phyloP scores from a whole-genome alignment of 1,140 invertebrate genomes.

The Caerostris darwini region DNA sequence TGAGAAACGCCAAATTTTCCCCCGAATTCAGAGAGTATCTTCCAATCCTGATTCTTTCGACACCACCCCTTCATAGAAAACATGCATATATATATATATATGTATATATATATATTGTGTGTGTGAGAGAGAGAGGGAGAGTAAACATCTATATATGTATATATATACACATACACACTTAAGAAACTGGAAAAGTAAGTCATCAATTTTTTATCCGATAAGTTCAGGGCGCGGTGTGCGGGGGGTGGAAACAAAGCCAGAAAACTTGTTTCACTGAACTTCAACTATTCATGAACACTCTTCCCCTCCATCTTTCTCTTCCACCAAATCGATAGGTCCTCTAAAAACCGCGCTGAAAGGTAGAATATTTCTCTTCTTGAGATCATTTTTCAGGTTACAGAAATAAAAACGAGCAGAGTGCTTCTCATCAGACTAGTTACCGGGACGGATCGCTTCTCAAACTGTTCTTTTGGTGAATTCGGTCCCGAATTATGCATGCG shows the following conservation, averaged over 20 bases:
- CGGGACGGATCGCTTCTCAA: neutral
- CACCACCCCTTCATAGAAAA: too few relatives aligned
- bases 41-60: too few relatives aligned
- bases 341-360: conserved; percentile 26
- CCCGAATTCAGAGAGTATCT: too few relatives aligned
- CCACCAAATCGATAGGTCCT: neutral
- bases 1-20: too few relatives aligned
- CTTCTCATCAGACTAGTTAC: conserved; percentile 11
- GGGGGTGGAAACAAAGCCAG: conserved; percentile 7
- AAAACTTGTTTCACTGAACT: conserved; percentile 11
- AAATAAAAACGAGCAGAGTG: conserved; percentile 1
- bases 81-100: neutral
- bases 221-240: neutral
- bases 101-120: neutral
- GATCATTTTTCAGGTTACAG: conserved; percentile 36
- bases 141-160: neutral
- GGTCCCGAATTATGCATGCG: neutral
- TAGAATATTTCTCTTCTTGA: neutral
- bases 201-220: conserved; percentile 31
- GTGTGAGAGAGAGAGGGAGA: too few relatives aligned
- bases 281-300: conserved; percentile 62
- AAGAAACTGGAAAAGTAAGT: neutral
- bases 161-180: neutral
- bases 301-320: neutral
- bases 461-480: neutral